phyloP scores from a whole-genome alignment of 2,888 invertebrate genomes.

The Drosophila quinaria region DNA sequence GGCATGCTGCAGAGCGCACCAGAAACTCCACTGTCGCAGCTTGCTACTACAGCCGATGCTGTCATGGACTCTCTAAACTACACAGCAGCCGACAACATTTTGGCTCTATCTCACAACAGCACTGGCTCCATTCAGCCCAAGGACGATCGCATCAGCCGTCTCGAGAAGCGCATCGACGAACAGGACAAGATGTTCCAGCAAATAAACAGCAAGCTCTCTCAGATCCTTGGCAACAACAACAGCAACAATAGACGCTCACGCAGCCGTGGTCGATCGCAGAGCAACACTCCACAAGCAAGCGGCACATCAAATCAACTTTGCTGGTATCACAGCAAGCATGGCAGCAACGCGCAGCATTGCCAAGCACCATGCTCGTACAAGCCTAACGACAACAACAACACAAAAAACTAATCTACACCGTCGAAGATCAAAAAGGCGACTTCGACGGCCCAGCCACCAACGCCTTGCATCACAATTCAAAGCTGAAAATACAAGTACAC shows the following conservation, averaged over 20 bases:
- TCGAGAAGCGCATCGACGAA: no score
- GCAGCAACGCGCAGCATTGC: background rate
- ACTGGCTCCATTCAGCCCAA: background rate
- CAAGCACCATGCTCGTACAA: background rate
- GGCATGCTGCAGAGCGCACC: constrained; percentile 1
- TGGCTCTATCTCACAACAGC: background rate
- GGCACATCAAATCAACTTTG: background rate
- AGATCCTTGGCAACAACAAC: background rate
- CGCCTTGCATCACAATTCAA: background rate
- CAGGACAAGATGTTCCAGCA: no score
- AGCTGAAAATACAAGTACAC: background rate
- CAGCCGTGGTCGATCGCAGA: background rate
- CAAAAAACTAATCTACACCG: constrained; percentile 5
- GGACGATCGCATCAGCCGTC: background rate
- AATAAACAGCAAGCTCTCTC: constrained; percentile 4
- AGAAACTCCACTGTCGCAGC: background rate
- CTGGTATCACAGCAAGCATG: background rate
- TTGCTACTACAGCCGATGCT: constrained; percentile 1
- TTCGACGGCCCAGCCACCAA: background rate
- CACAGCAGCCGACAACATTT: background rate
- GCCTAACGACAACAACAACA: background rate
- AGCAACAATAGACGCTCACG: background rate
- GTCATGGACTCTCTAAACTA: constrained; percentile 10
- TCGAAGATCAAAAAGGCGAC: constrained; percentile 1
- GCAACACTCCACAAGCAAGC: background rate